A percentile compares a stretch with the other conserved stretches of the same genome.
These are phyloP conservation scores for Acropternis orthonyx DNA, from an alignment of 2,797 vertebrate species.

Conservation along the genomic window DNA sequence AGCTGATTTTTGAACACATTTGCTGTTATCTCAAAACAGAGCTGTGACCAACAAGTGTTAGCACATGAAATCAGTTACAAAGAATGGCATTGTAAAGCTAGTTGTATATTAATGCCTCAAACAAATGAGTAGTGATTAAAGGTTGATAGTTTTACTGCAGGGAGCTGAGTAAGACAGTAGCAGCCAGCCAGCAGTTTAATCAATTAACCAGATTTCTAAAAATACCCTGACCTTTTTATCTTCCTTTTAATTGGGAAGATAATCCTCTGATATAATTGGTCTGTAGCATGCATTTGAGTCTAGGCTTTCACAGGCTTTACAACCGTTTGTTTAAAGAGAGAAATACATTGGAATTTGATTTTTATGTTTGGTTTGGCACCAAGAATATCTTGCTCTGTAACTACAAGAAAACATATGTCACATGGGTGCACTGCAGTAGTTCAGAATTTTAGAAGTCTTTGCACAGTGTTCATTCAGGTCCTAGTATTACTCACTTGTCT, in stretches of 20 bases:
- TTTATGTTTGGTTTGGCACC: neutral
- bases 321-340: neutral
- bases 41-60: neutral
- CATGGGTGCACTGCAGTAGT: neutral
- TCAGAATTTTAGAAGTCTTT: neutral
- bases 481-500: neutral
- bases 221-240: neutral
- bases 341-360: neutral
- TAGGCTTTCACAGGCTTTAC: neutral
- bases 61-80: neutral
- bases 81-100: neutral
- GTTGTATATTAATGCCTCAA: neutral
- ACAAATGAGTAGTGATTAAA: neutral
- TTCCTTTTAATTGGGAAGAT: conserved; percentile 18
- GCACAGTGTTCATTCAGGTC: neutral
- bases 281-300: neutral
- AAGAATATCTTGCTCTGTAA: neutral
- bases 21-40: neutral
- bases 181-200: neutral
- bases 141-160: neutral
- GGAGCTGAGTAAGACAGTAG: neutral
- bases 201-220: conserved; percentile 16
- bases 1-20: neutral
- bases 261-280: neutral
- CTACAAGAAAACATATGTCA: neutral